Evolutionary conservation across 53 echinoderm and acorn worm species (phyloP).

Genomic region (Holothuria scabra): DNA sequence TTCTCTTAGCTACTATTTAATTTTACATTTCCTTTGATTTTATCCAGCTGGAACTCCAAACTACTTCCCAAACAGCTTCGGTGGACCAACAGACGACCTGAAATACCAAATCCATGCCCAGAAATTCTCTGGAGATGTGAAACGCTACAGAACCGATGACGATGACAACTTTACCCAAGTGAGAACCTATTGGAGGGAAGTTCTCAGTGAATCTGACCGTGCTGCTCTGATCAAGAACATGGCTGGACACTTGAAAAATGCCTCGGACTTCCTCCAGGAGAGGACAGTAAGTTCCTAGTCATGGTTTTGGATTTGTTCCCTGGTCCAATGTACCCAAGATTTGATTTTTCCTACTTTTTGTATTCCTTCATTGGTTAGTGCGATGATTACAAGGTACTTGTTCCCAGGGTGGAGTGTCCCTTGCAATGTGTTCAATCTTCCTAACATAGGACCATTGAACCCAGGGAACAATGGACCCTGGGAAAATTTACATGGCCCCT

Average conservation of each 20-base stretch:
- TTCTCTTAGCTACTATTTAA: no score
- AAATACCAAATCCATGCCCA: slow-evolving; percentile 55
- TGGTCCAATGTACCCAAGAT: no score
- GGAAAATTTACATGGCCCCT: no score
- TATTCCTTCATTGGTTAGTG: no score
- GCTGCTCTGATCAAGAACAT: slow-evolving; percentile 82
- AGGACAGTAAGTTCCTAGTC: slow-evolving; percentile 64
- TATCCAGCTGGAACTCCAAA: slow-evolving; percentile 84
- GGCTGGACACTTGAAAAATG: slow-evolving; percentile 86
- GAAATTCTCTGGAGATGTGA: slow-evolving; percentile 55
- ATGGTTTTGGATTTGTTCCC: no score
- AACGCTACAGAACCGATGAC: slow-evolving; percentile 84
- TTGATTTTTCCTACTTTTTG: no score
- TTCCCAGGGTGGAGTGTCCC: no score
- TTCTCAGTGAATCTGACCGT: slow-evolving; percentile 69
- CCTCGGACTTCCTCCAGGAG: slow-evolving; percentile 86
- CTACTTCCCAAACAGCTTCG: slow-evolving; percentile 98
- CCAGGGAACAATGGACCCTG: no score
- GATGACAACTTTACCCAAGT: slow-evolving; percentile 93
- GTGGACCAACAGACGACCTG: slow-evolving; percentile 68
- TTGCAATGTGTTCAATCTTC: no score
- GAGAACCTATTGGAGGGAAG: slow-evolving; percentile 80
- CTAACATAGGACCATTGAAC: no score
- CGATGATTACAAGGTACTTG: no score
- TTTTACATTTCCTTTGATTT: no score